These are phyloP conservation scores for Coronaproctus castanopsis DNA, from an alignment of 2,888 invertebrate genomes.

Conservation along the genomic window DNA sequence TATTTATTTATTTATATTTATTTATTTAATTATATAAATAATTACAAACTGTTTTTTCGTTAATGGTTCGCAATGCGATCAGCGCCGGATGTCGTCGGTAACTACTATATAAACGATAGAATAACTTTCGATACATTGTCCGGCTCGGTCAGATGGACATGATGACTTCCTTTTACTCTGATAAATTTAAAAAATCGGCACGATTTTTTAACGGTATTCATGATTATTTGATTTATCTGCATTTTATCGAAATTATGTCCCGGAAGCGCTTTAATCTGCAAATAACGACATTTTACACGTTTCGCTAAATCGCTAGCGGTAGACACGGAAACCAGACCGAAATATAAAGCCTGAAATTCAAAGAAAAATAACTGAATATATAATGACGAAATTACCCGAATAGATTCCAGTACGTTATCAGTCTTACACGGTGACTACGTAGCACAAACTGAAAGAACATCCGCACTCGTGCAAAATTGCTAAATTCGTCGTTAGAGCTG, in stretches of 20 bases:
- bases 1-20: no score
- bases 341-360: neutral
- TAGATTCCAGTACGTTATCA: no score
- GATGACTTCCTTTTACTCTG: constrained; percentile 60
- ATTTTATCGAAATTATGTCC: constrained; percentile 37
- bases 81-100: no score
- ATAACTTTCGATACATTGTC: constrained; percentile 33
- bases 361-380: no score
- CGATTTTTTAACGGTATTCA: constrained; percentile 23
- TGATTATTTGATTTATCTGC: constrained; percentile 42
- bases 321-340: neutral
- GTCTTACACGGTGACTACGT: no score
- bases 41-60: no score
- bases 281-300: constrained; percentile 48
- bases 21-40: no score
- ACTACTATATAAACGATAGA: neutral
- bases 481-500: no score
- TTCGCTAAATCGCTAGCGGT: constrained; percentile 44
- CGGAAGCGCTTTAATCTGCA: constrained; percentile 54
- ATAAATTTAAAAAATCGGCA: constrained; percentile 39
- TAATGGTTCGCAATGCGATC: no score
- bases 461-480: no score
- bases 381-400: no score
- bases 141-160: constrained; percentile 57
- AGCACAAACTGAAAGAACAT: no score